phyloP scores from a whole-genome alignment of 2,888 invertebrate genomes.

The Dendrolimus houi region DNA sequence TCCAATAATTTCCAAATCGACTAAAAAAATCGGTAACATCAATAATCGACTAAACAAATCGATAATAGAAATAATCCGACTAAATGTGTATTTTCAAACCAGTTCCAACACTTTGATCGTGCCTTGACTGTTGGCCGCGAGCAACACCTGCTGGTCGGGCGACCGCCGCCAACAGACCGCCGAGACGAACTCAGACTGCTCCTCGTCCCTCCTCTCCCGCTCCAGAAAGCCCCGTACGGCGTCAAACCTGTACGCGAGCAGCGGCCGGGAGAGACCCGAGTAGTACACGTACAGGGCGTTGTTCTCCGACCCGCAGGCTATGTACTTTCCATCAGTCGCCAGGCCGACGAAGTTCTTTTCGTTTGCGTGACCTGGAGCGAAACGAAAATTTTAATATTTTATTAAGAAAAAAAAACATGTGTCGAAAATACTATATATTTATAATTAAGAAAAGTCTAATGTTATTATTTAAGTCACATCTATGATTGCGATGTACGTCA shows the following conservation, averaged over 20 bases:
- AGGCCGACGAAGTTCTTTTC: conserved; percentile 97
- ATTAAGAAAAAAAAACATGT: too few species aligned
- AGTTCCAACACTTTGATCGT: conserved; percentile 92
- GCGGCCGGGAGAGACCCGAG: conserved; percentile 89
- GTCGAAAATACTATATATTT: too few species aligned
- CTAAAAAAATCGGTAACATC: neutral
- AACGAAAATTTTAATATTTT: too few species aligned
- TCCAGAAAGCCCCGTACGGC: conserved; percentile 85
- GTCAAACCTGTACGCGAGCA: conserved; percentile 92
- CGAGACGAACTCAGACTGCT: conserved; percentile 94
- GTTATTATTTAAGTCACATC: too few species aligned
- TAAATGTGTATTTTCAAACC: conserved; percentile 53
- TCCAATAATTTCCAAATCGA: neutral
- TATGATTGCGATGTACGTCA: too few species aligned
- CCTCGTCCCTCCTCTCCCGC: conserved; percentile 89
- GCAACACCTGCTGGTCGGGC: conserved; percentile 82
- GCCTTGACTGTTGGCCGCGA: conserved; percentile 96
- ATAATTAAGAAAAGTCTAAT: too few species aligned
- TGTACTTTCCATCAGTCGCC: conserved; percentile 91
- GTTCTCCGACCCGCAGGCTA: conserved; percentile 96
- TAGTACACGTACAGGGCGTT: conserved; percentile 95
- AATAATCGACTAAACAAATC: neutral
- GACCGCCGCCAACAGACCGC: conserved; percentile 95
- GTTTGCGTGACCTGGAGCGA: conserved; percentile 87
- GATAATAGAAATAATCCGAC: too few species aligned